These are phyloP conservation scores for Aquatica leii DNA, from an alignment of 2,888 invertebrate genomes.

Conservation along the genomic window DNA sequence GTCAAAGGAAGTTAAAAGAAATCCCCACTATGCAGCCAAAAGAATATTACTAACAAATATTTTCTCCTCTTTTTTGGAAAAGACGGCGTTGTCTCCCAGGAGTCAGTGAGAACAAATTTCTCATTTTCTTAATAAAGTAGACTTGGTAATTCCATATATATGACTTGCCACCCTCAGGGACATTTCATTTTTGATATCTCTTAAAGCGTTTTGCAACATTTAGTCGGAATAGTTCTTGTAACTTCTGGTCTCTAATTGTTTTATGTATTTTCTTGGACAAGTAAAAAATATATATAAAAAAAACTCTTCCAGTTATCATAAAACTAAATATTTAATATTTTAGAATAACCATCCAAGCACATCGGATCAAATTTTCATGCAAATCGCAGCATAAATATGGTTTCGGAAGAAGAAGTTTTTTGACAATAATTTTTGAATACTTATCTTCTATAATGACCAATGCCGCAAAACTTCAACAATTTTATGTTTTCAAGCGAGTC, in stretches of 20 bases:
- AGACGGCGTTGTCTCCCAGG: too few species aligned
- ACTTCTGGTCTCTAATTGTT: slow-evolving; percentile 1
- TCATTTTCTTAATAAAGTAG: not conserved
- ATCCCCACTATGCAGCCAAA: too few species aligned
- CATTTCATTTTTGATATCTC: too few species aligned
- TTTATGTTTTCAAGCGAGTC: slow-evolving; percentile 1
- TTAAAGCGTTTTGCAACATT: too few species aligned
- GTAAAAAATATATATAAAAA: slow-evolving; percentile 3
- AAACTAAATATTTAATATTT: not conserved
- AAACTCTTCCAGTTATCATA: not conserved
- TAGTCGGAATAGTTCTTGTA: too few species aligned
- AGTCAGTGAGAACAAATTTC: not conserved
- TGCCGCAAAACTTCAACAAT: slow-evolving; percentile 1
- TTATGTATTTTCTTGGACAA: slow-evolving; percentile 1
- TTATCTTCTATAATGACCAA: not conserved
- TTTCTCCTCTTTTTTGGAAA: too few species aligned
- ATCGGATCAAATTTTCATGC: not conserved
- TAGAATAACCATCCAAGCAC: slow-evolving; percentile 4
- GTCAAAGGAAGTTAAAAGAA: not conserved
- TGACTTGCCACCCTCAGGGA: too few species aligned
- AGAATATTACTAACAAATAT: slow-evolving; percentile 4
- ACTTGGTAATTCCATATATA: slow-evolving; percentile 3
- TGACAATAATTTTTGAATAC: not conserved
- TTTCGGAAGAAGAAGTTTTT: not conserved
- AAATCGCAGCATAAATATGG: not conserved